Percentiles rank a stretch among this genome's conserved stretches.
These are phyloP conservation scores for Pogonognathellus flavescens DNA, from an alignment of 1,140 invertebrate genomes.

Conservation along the genomic window DNA sequence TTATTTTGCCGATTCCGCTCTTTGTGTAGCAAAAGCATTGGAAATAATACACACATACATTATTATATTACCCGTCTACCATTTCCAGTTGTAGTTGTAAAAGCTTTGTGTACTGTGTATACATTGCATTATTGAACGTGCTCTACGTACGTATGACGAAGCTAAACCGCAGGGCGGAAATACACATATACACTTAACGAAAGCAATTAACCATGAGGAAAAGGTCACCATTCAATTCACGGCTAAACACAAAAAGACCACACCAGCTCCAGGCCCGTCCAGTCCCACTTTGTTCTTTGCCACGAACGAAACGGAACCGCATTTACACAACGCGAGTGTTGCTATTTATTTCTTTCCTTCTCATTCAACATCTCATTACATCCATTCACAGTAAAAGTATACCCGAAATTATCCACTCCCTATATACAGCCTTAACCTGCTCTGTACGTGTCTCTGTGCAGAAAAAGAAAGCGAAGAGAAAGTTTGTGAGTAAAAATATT, in stretches of 20 bases:
- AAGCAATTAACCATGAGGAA: conserved; percentile 23
- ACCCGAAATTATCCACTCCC: neutral
- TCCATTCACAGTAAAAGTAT: neutral
- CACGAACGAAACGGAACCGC: neutral
- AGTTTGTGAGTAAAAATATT: neutral
- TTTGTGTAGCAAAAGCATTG: too few species aligned
- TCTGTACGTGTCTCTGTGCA: neutral
- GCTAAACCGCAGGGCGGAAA: neutral
- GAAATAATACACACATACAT: too few species aligned
- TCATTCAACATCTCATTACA: neutral
- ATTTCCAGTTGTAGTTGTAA: too few species aligned
- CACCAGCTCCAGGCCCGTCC: too few species aligned
- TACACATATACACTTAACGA: conserved; percentile 24
- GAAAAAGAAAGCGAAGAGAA: neutral
- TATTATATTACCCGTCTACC: too few species aligned
- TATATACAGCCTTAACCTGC: neutral
- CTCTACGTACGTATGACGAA: too few species aligned
- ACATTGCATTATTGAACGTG: too few species aligned
- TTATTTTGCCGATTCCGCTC: too few species aligned
- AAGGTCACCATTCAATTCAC: conserved; percentile 25
- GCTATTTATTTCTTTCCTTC: neutral
- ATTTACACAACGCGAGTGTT: neutral
- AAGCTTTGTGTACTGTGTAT: too few species aligned
- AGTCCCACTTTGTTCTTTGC: too few species aligned
- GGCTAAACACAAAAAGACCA: neutral